phyloP scores from a whole-genome alignment of 2,113 vertebrate genomes.

The Tyto alba region DNA sequence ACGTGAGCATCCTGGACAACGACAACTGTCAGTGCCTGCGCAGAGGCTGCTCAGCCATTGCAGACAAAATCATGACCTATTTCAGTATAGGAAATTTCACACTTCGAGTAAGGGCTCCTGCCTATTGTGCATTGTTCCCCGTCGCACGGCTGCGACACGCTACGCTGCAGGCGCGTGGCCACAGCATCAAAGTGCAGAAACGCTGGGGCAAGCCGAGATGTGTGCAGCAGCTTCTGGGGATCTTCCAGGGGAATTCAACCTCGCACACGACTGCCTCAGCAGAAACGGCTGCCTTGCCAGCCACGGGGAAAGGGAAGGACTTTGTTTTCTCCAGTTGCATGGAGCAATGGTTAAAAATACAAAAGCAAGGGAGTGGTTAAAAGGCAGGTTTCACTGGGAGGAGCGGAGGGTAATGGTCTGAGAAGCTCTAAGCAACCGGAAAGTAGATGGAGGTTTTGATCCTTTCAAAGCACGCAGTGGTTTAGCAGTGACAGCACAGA shows the following conservation, averaged over 20 bases:
- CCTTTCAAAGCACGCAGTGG: background rate
- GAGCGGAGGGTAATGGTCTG: background rate
- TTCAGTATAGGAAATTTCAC: background rate
- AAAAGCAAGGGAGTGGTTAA: background rate
- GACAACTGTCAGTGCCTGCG: rapidly evolving
- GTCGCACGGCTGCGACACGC: rapidly evolving
- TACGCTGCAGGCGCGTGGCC: rapidly evolving
- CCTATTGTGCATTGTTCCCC: background rate
- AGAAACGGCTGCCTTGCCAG: background rate
- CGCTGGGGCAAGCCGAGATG: background rate
- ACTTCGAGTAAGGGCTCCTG: background rate
- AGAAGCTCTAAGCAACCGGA: background rate
- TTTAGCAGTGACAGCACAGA: background rate
- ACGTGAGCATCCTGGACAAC: rapidly evolving
- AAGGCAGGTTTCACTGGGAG: background rate
- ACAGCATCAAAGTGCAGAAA: background rate
- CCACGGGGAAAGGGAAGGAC: background rate
- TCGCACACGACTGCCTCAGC: rapidly evolving
- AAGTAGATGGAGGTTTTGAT: background rate
- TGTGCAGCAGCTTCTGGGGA: background rate
- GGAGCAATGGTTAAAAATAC: background rate
- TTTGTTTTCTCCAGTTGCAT: background rate
- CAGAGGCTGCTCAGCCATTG: background rate
- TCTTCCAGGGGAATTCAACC: background rate
- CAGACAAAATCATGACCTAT: background rate